Conservation (phyloP, 2,113 vertebrate species). For the Oncorhynchus kisutch region DNA sequence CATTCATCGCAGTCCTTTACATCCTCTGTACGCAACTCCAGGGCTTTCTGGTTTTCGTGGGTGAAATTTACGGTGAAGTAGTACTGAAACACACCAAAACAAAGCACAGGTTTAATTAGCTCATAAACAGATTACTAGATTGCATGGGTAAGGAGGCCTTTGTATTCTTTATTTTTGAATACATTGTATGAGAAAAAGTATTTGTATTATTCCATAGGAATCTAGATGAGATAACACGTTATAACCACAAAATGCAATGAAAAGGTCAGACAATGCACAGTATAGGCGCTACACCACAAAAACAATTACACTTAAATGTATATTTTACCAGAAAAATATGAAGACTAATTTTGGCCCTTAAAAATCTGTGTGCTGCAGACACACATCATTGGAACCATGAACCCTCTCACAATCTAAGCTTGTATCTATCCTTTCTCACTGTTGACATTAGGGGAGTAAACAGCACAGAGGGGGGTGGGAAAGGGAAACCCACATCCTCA, state of each 20-base stretch:
- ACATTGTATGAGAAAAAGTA: background rate
- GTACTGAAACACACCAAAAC: constrained; percentile 74
- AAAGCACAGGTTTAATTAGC: background rate
- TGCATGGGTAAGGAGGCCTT: constrained; percentile 13
- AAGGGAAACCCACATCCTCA: constrained; percentile 59
- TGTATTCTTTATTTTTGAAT: background rate
- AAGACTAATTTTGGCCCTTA: background rate
- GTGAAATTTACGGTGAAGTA: constrained; percentile 94
- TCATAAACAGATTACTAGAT: constrained; percentile 1
- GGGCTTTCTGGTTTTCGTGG: constrained; percentile 93
- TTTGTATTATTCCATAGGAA: background rate
- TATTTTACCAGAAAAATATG: background rate
- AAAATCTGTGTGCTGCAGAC: too few species aligned
- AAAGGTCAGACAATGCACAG: background rate
- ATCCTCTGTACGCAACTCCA: constrained; percentile 93
- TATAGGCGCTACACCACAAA: background rate
- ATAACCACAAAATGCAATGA: background rate
- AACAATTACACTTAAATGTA: background rate
- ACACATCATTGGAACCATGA: background rate
- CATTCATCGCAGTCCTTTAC: constrained; percentile 96
- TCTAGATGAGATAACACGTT: background rate
- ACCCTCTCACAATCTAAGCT: background rate
- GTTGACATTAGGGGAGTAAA: background rate
- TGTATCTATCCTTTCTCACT: background rate
- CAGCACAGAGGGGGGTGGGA: constrained; percentile 49